Conservation (phyloP, 2,113 vertebrate genomes). For the Crotalus horridus region DNA sequence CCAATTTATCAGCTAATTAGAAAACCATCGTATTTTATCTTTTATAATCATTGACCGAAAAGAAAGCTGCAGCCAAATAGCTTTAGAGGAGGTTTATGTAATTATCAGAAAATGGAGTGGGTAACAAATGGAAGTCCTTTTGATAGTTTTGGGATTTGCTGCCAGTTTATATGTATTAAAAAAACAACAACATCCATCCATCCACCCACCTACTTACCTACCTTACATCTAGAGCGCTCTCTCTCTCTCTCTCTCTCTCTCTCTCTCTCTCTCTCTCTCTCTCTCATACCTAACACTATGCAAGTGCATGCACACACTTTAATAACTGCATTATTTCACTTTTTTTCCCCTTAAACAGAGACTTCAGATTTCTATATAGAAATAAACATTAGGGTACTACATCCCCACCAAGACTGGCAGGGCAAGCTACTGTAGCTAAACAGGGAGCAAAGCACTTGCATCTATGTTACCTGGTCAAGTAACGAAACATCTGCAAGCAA, state of each 20-base stretch:
- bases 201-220: no score
- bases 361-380: not conserved
- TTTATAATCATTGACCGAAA: not conserved
- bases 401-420: not conserved
- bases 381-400: not conserved
- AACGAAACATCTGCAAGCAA: not conserved
- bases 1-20: conserved; percentile 18
- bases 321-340: not conserved
- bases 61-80: not conserved
- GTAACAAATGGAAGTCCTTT: not conserved
- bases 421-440: not conserved
- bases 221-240: not conserved
- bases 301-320: not conserved
- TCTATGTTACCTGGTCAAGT: not conserved
- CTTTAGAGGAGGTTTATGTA: not conserved
- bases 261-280: no score
- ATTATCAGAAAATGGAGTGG: not conserved
- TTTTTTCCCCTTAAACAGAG: not conserved
- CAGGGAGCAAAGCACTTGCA: not conserved
- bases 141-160: not conserved
- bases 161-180: not conserved
- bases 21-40: not conserved
- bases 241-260: no score
- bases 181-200: not conserved
- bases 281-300: not conserved